phyloP scores from a whole-genome alignment of 1,140 invertebrate species.

The Drosophila rufa region DNA sequence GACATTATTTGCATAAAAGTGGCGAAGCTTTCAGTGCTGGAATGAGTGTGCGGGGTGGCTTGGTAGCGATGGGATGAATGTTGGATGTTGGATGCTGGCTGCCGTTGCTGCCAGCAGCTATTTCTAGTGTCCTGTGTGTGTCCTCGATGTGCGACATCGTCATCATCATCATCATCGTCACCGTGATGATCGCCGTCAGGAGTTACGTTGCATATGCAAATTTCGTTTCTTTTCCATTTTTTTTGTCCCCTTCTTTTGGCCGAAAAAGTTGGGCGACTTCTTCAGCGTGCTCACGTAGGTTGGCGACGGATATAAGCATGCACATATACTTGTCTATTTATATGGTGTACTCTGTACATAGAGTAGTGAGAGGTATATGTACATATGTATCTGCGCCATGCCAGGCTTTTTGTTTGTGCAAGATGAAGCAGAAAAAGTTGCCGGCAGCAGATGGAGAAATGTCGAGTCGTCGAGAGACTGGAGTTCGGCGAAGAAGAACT shows the following conservation, averaged over 20 bases:
- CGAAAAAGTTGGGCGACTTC: slow-evolving; percentile 73
- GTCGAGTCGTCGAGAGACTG: slow-evolving; percentile 22
- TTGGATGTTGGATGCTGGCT: slow-evolving; percentile 5
- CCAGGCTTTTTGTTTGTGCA: slow-evolving; percentile 55
- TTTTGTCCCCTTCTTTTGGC: slow-evolving; percentile 35
- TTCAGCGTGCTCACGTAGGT: slow-evolving; percentile 62
- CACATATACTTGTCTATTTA: slow-evolving; percentile 27
- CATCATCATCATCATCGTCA: slow-evolving; percentile 27
- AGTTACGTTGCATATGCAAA: slow-evolving; percentile 79
- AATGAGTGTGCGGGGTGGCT: slow-evolving; percentile 6
- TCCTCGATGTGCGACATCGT: slow-evolving; percentile 51
- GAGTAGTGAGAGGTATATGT: slow-evolving; percentile 1
- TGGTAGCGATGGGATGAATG: too few species aligned
- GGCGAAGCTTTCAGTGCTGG: slow-evolving; percentile 59
- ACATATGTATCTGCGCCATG: slow-evolving; percentile 30
- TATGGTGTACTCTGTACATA: slow-evolving; percentile 21
- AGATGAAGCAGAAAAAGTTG: slow-evolving; percentile 78
- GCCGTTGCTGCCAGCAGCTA: slow-evolving; percentile 57
- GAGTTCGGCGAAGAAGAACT: slow-evolving; percentile 46
- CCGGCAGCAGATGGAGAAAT: slow-evolving; percentile 36
- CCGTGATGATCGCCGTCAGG: slow-evolving; percentile 72
- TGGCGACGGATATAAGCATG: slow-evolving; percentile 29
- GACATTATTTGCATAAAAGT: slow-evolving; percentile 84
- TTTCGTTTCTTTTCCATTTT: slow-evolving; percentile 46
- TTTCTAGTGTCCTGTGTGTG: slow-evolving; percentile 61